phyloP scores from a whole-genome alignment of 1,140 invertebrate species.

The Hydropsyche tenuis region DNA sequence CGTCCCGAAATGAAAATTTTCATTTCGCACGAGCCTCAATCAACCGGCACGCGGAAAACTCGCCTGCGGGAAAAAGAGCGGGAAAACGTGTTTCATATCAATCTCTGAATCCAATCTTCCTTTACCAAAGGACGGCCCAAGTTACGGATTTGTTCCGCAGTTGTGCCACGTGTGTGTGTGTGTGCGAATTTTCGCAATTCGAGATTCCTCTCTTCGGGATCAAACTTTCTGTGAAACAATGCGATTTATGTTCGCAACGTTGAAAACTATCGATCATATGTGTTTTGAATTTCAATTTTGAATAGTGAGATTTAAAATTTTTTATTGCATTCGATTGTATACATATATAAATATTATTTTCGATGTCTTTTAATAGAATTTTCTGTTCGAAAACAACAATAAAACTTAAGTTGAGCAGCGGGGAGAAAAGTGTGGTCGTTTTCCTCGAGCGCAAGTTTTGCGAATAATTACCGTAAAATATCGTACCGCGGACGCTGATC shows the following conservation, averaged over 20 bases:
- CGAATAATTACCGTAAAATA: conserved; percentile 41
- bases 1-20: background rate
- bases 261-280: background rate
- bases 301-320: background rate
- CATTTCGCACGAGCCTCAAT: conserved; percentile 10
- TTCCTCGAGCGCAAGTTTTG: background rate
- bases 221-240: conserved; percentile 38
- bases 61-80: conserved; percentile 23
- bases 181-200: conserved; percentile 44
- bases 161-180: no score
- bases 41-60: background rate
- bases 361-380: no score
- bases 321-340: background rate
- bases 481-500: conserved; percentile 32
- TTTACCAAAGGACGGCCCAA: background rate
- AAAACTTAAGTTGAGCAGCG: no score
- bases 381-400: no score
- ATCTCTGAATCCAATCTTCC: conserved; percentile 48
- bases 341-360: no score
- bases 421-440: conserved; percentile 9
- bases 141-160: conserved; percentile 43
- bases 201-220: conserved; percentile 14
- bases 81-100: conserved; percentile 50
- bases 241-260: conserved; percentile 37
- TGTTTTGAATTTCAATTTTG: background rate